Conservation (phyloP, 2,113 vertebrate genomes). For the Galbula dea region DNA sequence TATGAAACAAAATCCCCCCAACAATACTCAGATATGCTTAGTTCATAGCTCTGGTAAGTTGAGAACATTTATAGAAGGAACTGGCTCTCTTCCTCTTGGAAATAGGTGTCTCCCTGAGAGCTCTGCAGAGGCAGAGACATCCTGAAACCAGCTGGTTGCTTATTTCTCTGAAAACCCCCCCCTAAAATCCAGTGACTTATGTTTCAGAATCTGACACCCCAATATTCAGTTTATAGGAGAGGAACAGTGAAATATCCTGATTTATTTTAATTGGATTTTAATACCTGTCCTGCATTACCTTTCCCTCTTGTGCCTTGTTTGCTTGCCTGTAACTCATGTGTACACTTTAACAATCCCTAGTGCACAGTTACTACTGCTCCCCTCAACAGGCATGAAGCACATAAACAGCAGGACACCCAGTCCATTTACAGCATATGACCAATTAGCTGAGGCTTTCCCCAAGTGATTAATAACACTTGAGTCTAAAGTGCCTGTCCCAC, state of each 20-base stretch:
- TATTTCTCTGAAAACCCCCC: background rate
- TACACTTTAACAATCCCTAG: background rate
- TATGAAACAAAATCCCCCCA: too few relatives aligned
- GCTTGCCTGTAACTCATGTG: background rate
- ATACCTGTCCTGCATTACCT: background rate
- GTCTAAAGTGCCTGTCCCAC: background rate
- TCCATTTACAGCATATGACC: background rate
- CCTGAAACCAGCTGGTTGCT: background rate
- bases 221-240: background rate
- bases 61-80: background rate
- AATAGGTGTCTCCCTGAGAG: slow-evolving; percentile 14
- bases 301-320: background rate
- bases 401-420: background rate
- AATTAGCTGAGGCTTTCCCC: background rate
- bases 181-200: background rate
- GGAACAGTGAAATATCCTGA: background rate
- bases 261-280: slow-evolving; percentile 23
- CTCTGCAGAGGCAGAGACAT: background rate
- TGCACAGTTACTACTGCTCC: background rate
- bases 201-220: background rate
- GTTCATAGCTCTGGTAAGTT: background rate
- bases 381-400: background rate
- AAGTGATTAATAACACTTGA: background rate
- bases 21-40: background rate
- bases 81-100: background rate